Base-by-base conservation (phyloP, 2,888 invertebrate genomes). In the Galerucella nymphaeae region DNA sequence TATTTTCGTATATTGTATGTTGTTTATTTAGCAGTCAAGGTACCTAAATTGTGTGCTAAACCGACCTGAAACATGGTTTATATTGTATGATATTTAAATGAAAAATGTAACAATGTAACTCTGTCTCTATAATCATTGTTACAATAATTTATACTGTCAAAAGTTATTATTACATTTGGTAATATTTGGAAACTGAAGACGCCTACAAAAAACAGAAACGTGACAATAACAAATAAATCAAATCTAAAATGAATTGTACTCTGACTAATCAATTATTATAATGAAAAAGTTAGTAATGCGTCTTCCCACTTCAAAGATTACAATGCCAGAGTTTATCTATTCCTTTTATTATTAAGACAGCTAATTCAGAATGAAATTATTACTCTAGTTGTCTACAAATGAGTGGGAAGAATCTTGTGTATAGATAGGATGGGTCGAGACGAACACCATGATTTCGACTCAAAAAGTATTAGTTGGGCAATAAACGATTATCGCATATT, bases 271-370 rank as follows among this genome's bases (percentile, higher is more conserved):
- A 61, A 61, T 61, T 67, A 66, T 58, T 20, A 61, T 61, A 67
- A 67, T 61, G 48, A 48, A 45, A 30, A 67, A 59, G 58, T 58
- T 67, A 20, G n/a, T 58, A 67, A 42, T 45, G 13, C 11, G 18
- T 30, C 67, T 67, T 14, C 67, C 67, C 61, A 67, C 67, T 45
- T 67, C 14, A 18, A 8, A 41, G 50, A 61, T 67, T 59, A 67
- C 59, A 16, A 6, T 58, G 67, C 59, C 50, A 61, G n/a, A 67
- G 30, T 55, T 66, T 66, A 66, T 67, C 66, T n/a, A n/a, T n/a
- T 59, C 38, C 48, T 48, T 38, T 18, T 16, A 67, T 67, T 67
- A 30, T 48, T 58, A 13, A 13, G 30, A 58, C n/a, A 30, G 58
- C 30, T 58, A n/a, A 58, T 58, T 58, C 58, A 8, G 11, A 61